These are phyloP conservation scores for Nowickia ferox DNA, from an alignment of 2,888 invertebrate genomes.

Conservation along the genomic window DNA sequence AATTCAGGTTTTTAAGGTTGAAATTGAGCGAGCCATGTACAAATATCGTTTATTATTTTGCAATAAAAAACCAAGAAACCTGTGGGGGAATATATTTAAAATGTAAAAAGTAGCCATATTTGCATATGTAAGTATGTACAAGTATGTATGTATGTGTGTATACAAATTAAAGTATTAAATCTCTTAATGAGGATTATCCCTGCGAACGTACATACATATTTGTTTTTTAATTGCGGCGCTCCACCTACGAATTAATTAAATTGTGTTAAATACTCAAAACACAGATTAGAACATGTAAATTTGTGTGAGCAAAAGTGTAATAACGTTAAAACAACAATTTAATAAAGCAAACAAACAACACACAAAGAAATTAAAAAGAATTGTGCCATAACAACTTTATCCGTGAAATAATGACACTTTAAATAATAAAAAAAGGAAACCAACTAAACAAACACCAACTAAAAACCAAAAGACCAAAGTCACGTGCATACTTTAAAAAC, in stretches of 20 bases:
- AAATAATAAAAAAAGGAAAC: neutral
- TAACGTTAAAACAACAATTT: slow-evolving; percentile 1
- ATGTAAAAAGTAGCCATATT: too few relatives aligned
- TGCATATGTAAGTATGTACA: too few relatives aligned
- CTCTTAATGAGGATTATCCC: neutral
- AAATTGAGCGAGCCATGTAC: too few relatives aligned
- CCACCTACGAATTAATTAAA: neutral
- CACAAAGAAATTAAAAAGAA: neutral
- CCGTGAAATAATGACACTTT: slow-evolving; percentile 16
- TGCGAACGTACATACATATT: neutral
- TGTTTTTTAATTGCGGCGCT: neutral
- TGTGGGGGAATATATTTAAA: too few relatives aligned
- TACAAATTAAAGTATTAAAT: neutral
- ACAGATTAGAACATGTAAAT: neutral
- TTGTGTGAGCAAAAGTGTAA: neutral
- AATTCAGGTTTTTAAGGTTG: too few relatives aligned
- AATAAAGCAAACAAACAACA: neutral
- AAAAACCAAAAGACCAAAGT: slow-evolving; percentile 1
- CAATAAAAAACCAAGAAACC: too few relatives aligned
- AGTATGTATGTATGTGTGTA: neutral
- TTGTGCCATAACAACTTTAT: slow-evolving; percentile 28
- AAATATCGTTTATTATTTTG: too few relatives aligned
- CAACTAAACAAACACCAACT: slow-evolving; percentile 3
- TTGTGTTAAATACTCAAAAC: neutral
- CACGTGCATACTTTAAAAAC: slow-evolving; percentile 45